phyloP scores from a whole-genome alignment of 64 coral and sea anemone genomes.

The Acropora yongei region DNA sequence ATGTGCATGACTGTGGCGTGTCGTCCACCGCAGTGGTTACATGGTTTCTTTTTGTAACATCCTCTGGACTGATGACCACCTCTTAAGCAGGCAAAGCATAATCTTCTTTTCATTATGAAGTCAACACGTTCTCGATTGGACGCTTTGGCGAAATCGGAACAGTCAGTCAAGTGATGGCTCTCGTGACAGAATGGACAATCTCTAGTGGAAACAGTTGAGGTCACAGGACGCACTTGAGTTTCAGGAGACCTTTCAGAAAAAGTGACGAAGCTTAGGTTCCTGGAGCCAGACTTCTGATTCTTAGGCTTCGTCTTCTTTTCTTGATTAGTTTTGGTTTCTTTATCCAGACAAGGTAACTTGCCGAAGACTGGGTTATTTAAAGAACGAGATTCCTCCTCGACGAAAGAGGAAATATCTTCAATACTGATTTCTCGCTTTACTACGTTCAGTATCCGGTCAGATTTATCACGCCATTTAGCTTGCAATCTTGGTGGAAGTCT shows the following conservation, averaged over 20 bases:
- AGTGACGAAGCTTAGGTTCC: background rate
- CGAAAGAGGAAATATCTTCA: conserved; percentile 42
- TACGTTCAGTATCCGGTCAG: conserved; percentile 29
- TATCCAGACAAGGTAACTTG: conserved; percentile 1
- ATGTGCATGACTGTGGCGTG: background rate
- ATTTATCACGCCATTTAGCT: conserved; percentile 29
- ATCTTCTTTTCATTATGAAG: background rate
- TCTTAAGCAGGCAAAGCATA: conserved; percentile 37
- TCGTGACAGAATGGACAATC: background rate
- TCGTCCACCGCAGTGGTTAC: conserved; percentile 2
- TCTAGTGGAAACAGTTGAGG: background rate
- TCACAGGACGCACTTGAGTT: background rate
- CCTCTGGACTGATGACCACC: background rate
- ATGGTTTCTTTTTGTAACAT: conserved; percentile 43
- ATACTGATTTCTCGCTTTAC: conserved; percentile 41
- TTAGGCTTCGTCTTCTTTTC: no score
- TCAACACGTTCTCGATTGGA: background rate
- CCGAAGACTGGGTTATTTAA: background rate
- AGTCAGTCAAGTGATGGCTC: background rate
- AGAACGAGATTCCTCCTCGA: conserved; percentile 27
- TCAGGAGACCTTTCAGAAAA: background rate
- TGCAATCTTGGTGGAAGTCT: conserved; percentile 20
- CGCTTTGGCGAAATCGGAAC: no score
- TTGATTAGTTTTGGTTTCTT: background rate
- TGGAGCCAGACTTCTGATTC: no score